Percentiles rank a stretch among this genome's conserved stretches.
Evolutionary conservation across 2,797 vertebrate genomes (phyloP).

Genomic region (Naso thynnoides): DNA sequence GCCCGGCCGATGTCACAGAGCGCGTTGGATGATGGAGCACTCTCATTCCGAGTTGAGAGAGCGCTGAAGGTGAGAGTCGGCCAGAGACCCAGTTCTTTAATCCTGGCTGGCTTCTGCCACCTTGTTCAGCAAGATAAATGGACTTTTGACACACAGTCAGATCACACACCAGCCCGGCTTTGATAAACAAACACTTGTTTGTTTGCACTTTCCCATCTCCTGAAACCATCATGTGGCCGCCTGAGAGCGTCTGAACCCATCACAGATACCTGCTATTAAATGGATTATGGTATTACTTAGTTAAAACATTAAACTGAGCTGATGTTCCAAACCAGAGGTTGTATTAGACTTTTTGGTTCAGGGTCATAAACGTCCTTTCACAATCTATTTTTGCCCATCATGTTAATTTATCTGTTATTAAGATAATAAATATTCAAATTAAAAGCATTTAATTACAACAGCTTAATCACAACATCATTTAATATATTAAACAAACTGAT

Average conservation of each 20-base stretch:
- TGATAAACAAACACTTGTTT: slow-evolving; percentile 71
- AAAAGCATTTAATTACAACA: too few relatives aligned
- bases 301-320: background rate
- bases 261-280: background rate
- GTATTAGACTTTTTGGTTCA: too few relatives aligned
- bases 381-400: too few relatives aligned
- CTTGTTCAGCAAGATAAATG: slow-evolving; percentile 83
- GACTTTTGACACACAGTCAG: slow-evolving; percentile 77
- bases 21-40: slow-evolving; percentile 82
- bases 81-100: slow-evolving; percentile 81
- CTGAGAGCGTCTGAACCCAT: slow-evolving; percentile 4
- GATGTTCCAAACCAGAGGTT: background rate
- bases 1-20: slow-evolving; percentile 75
- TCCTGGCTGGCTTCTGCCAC: slow-evolving; percentile 73
- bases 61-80: slow-evolving; percentile 81
- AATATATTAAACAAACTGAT: too few relatives aligned
- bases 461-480: too few relatives aligned
- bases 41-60: slow-evolving; percentile 82
- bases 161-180: slow-evolving; percentile 58
- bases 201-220: slow-evolving; percentile 48
- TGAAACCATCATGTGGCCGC: slow-evolving; percentile 14
- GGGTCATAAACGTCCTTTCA: too few relatives aligned
- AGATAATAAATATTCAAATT: too few relatives aligned
- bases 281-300: background rate
- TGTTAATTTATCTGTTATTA: too few relatives aligned